Base-by-base conservation (phyloP, 2,797 vertebrate species). In the Ficedula albicollis region DNA sequence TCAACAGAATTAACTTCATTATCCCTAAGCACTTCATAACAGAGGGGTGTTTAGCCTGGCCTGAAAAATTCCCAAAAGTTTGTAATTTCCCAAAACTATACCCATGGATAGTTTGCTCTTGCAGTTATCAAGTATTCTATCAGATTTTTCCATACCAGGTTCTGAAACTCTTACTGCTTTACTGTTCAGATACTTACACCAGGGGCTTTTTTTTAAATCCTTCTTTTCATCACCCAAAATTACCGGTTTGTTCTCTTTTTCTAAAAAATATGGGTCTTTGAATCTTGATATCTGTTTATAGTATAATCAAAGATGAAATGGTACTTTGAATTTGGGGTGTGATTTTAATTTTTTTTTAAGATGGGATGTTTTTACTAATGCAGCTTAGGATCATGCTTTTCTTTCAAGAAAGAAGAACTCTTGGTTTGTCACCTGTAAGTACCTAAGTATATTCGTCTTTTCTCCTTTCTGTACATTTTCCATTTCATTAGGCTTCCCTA, bases 1-100 rank as follows among this genome's bases (percentile, higher is more conserved):
- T 78, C 20, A n/a, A 63, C 22, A 79, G 80, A 93, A 95, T 90
- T 96, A 84, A 79, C 38, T 92, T 89, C 36, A 46, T 95, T 95
- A 93, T 93, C 52, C 44, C 49, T 86, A 73, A 90, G 55, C 27
- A 69, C 41, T 88, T 59, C 5, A 1, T 73, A 88, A 91, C 76
- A 95, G 73, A 92, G 82, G 79, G 59, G 32, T 81, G 51, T 90
- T 94, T 84, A 86, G 19, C 69, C 58, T 83, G 89, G 66, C 41
- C 79, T 94, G 43, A 96, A 96, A 83, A 89, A 91, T 84, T 38
- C 84, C 44, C 69, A 69, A 63, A 85, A 92, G 9, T 56, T 86
- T 18, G 0, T 72, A 87, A 77, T 84, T 95, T 76, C 29, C 34
- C 38, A 3, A 83, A 94, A 86, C 15, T 51, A 5, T 82, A 84